Conservation (phyloP, 2,113 vertebrate genomes). For the Carettochelys insculpta region DNA sequence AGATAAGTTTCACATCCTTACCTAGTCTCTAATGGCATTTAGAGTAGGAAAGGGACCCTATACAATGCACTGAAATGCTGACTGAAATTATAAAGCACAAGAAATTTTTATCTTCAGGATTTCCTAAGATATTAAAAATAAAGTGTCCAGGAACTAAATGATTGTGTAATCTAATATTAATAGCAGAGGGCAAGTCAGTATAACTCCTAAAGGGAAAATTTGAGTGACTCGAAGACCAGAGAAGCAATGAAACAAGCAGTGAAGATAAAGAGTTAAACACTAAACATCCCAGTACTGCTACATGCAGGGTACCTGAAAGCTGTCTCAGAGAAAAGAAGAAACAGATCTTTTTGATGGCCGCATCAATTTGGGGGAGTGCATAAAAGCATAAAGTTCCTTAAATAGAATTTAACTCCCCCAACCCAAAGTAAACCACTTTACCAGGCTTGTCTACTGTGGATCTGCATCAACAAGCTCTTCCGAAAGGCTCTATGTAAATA, state of each 20-base stretch:
- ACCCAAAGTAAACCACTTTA: background rate
- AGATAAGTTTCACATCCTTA: background rate
- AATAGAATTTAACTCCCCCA: background rate
- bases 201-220: background rate
- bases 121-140: background rate
- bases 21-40: background rate
- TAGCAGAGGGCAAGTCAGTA: background rate
- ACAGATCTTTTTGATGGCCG: background rate
- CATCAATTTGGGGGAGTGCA: background rate
- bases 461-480: conserved; percentile 54
- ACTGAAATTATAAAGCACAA: background rate
- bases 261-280: background rate
- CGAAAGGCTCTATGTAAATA: conserved; percentile 72
- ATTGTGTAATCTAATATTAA: background rate
- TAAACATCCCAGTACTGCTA: background rate
- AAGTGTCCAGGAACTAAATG: background rate
- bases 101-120: background rate
- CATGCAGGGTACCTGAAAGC: background rate
- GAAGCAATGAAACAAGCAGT: background rate
- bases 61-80: background rate
- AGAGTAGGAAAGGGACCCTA: background rate
- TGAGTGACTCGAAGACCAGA: background rate
- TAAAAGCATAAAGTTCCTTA: background rate
- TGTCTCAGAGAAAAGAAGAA: conserved; percentile 19
- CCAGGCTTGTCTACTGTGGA: conserved; percentile 8